These are phyloP conservation scores for Tribolium castaneum DNA, from an alignment of 1,140 invertebrate genomes.

Conservation along the genomic window DNA sequence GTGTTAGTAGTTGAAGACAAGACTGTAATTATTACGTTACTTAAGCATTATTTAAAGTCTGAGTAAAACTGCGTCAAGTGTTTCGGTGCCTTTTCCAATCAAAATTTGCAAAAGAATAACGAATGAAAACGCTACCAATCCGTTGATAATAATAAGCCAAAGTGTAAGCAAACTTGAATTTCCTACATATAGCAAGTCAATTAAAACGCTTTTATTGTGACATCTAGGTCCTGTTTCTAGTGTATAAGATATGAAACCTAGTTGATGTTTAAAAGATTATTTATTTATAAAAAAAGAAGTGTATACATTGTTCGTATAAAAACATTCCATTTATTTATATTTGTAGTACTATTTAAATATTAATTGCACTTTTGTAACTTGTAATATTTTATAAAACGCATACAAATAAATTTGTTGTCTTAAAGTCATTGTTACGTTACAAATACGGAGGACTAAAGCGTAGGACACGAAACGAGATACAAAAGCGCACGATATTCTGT, in stretches of 20 bases:
- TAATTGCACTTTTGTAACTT: conserved; percentile 34
- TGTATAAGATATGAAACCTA: not conserved
- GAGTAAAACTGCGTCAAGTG: conserved; percentile 9
- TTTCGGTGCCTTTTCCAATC: conserved; percentile 16
- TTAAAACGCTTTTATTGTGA: conserved; percentile 34
- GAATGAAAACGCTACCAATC: not conserved
- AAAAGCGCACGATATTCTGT: no score
- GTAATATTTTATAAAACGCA: conserved; percentile 36
- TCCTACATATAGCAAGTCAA: conserved; percentile 31
- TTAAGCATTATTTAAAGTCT: not conserved
- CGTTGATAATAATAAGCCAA: conserved; percentile 32
- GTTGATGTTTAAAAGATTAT: conserved; percentile 31
- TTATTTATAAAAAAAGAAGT: conserved; percentile 19
- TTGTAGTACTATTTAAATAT: conserved; percentile 10
- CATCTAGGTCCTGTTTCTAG: conserved; percentile 5
- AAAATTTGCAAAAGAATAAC: conserved; percentile 15
- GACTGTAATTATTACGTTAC: no score
- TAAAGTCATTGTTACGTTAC: not conserved
- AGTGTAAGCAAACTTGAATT: conserved; percentile 18
- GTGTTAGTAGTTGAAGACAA: no score
- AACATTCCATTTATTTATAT: conserved; percentile 34
- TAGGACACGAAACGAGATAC: no score
- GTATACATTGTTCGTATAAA: conserved; percentile 30
- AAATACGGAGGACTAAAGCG: no score
- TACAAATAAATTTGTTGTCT: conserved; percentile 35